Evolutionary conservation across 53 echinoderm and acorn worm species (phyloP).

Genomic region (Crossaster papposus): DNA sequence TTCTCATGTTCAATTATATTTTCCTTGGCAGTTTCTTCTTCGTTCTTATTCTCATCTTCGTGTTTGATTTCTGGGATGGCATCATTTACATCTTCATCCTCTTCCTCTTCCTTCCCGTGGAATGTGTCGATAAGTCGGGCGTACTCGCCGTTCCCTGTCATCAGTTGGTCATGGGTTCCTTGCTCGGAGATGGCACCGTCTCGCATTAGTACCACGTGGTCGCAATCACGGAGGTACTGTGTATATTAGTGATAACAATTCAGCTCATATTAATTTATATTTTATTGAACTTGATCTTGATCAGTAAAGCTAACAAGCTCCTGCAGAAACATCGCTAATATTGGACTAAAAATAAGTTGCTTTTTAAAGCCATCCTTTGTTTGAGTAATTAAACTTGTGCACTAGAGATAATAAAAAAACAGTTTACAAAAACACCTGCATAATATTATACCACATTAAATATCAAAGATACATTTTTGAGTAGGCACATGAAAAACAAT

Average conservation of each 20-base stretch:
- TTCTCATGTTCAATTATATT: constrained; percentile 2
- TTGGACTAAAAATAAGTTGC: no score
- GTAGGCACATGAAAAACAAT: no score
- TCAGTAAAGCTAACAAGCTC: background rate
- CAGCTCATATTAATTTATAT: background rate
- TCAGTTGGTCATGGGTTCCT: constrained; percentile 76
- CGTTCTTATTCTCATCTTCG: background rate
- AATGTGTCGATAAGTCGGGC: constrained; percentile 78
- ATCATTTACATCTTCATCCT: constrained; percentile 60
- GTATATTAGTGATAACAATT: background rate
- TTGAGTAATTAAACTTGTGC: background rate
- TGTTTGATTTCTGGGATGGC: constrained; percentile 40
- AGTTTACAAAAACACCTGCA: background rate
- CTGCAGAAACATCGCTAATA: no score
- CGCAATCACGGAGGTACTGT: constrained; percentile 89
- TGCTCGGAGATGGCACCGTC: constrained; percentile 77
- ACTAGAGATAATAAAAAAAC: background rate
- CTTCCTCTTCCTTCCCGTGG: constrained; percentile 60
- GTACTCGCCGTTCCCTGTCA: constrained; percentile 70
- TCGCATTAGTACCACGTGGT: constrained; percentile 81
- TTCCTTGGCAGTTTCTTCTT: background rate
- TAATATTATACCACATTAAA: background rate
- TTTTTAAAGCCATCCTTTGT: no score
- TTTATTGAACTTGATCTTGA: background rate
- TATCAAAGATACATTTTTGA: no score